Evolutionary conservation across 2,888 invertebrate species (phyloP).

Genomic region (Trichogramma dendrolimi): DNA sequence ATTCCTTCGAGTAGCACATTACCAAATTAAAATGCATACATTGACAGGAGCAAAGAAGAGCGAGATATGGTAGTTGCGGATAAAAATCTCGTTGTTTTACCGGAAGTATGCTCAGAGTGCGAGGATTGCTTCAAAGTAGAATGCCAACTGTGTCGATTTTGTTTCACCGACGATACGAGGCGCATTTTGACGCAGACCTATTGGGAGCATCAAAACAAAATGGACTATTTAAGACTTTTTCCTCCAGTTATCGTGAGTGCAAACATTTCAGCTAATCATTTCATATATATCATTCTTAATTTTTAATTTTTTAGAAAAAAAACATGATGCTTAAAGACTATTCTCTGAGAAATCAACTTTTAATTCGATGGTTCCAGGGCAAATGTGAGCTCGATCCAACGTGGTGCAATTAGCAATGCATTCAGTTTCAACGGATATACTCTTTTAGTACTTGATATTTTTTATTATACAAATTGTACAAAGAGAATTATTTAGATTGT

Average conservation of each 20-base stretch:
- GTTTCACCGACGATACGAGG: conserved; percentile 62
- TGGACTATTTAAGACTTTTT: conserved; percentile 76
- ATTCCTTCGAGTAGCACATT: conserved; percentile 7
- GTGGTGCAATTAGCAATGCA: conserved; percentile 63
- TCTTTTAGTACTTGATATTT: too few relatives aligned
- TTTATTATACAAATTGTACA: too few relatives aligned
- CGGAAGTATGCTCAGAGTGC: conserved; percentile 63
- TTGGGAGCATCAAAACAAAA: conserved; percentile 74
- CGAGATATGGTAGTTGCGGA: conserved; percentile 68
- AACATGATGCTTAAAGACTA: conserved; percentile 56
- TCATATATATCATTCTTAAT: not conserved
- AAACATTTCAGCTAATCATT: not conserved
- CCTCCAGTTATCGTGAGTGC: conserved; percentile 65
- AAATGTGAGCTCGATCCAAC: conserved; percentile 76
- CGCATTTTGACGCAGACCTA: conserved; percentile 65
- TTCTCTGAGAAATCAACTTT: conserved; percentile 67
- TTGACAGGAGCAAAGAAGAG: conserved; percentile 44
- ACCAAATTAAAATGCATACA: not conserved
- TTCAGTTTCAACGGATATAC: too few relatives aligned
- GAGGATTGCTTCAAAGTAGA: conserved; percentile 63
- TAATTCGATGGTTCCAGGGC: conserved; percentile 81
- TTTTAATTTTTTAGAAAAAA: conserved; percentile 42
- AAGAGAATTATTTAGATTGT: too few relatives aligned
- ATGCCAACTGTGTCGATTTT: conserved; percentile 77
- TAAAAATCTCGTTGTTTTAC: conserved; percentile 75